phyloP scores from a whole-genome alignment of 2,113 vertebrate species.

The Ursus arctos region DNA sequence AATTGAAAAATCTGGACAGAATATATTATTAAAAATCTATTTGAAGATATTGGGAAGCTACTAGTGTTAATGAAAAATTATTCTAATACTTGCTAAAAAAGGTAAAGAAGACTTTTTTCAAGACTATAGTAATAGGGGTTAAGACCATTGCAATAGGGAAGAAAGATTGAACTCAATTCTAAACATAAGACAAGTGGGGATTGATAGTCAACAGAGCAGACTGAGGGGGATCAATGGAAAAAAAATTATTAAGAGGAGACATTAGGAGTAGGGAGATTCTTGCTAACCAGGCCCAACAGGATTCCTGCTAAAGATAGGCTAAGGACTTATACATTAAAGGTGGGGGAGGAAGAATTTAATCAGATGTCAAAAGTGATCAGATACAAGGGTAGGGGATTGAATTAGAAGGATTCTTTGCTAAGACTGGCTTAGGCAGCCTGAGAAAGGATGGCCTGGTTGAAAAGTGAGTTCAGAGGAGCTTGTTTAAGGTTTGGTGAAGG shows the following conservation, averaged over 20 bases:
- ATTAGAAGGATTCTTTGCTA: neutral
- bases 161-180: neutral
- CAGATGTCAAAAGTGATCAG: neutral
- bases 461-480: neutral
- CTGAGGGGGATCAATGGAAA: too few species aligned
- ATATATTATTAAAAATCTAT: neutral
- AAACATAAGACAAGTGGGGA: neutral
- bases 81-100: neutral
- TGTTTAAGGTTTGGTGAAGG: neutral
- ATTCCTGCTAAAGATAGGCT: neutral
- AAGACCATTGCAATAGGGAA: neutral
- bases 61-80: neutral
- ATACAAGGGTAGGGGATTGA: neutral
- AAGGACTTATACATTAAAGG: neutral
- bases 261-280: neutral
- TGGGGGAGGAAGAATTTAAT: neutral
- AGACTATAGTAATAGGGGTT: neutral
- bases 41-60: neutral
- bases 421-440: neutral
- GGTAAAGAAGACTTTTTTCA: neutral
- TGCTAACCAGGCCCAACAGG: neutral
- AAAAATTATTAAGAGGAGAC: neutral
- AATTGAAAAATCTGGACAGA: neutral
- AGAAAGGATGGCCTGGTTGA: neutral
- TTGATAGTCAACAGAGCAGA: neutral